Base-by-base conservation (phyloP, 2,888 invertebrate species). In the Athalia circularis region DNA sequence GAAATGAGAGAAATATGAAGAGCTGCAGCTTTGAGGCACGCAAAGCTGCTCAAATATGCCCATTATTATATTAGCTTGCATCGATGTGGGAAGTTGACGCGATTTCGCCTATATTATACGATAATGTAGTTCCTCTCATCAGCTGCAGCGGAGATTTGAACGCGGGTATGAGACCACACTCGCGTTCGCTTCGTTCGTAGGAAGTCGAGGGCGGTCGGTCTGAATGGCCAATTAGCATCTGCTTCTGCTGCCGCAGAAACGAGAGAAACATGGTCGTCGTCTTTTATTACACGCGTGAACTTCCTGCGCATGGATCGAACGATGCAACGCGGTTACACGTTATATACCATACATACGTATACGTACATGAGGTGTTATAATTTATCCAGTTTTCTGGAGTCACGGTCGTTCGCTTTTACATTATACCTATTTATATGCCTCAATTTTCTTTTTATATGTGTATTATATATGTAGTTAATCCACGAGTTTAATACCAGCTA, bases 21-120 rank as follows among this genome's bases (percentile, higher is more conserved):
- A 29, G 29, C 29, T 29, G 29, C 29, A 29, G 29, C 29, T 29
- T 29, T 29, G 29, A 29, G 29, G 29, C 29, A 29, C 29, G 29
- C 29, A 29, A 29, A 29, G 29, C 29, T 29, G 2, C 29, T 29
- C 29, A 29, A 29, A 29, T 29, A 29, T 29, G 29, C 29, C 29
- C 29, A 29, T 29, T 2, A 29, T 29, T 29, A 29, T 29, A 29
- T 29, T 29, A 29, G 29, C 29, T 54, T 4, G 9, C 7, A 4
- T 54, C 57, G 47, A 59, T 52, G 72, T 72, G 72, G 72, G 72
- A 72, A 72, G 72, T 52, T 68, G 52, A 11, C 29, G n/a, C 6
- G 9, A 54, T 9, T 29, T 29, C 54, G 50, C 15, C 29, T 29
- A 29, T 54, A n/a, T n/a, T n/a, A n/a, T 13, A 29, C 29, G 7